Evolutionary conservation across 2,888 invertebrate genomes (phyloP).

Genomic region (Nomada flava): DNA sequence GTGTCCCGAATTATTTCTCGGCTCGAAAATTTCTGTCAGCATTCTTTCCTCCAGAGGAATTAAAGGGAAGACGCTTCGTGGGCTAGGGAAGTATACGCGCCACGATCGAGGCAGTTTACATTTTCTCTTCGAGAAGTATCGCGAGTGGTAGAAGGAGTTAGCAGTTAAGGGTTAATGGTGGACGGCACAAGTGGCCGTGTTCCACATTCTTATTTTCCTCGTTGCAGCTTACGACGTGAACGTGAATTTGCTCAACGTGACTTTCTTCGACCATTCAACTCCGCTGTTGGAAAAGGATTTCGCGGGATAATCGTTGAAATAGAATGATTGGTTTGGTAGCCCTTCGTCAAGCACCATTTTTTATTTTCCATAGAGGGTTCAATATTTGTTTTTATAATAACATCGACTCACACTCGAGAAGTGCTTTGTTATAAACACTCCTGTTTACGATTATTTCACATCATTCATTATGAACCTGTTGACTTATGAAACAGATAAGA

Average conservation of each 20-base stretch:
- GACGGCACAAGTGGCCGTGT: slow-evolving; percentile 3
- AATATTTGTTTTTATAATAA: background rate
- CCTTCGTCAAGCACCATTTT: slow-evolving; percentile 1
- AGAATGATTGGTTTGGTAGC: background rate
- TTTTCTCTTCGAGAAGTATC: slow-evolving; percentile 5
- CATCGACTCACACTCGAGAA: too few species aligned
- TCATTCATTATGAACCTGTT: too few species aligned
- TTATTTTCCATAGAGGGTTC: background rate
- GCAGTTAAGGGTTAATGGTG: slow-evolving; percentile 23
- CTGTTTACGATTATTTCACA: too few species aligned
- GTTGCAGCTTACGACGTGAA: slow-evolving; percentile 15
- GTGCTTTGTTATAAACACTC: too few species aligned
- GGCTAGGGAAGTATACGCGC: too few species aligned
- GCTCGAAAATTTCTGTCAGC: too few species aligned
- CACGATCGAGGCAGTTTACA: background rate
- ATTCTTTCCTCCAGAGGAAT: background rate
- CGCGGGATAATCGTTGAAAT: background rate
- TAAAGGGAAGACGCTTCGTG: background rate
- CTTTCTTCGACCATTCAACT: background rate
- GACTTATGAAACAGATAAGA: too few species aligned
- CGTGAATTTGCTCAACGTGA: slow-evolving; percentile 43
- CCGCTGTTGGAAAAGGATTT: background rate
- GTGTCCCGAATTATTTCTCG: too few species aligned
- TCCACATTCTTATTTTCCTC: slow-evolving; percentile 39
- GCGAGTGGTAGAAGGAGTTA: slow-evolving; percentile 5